Percentiles rank a stretch among this genome's conserved stretches.
Evolutionary conservation across 1,140 invertebrate genomes (phyloP).

Genomic region (Pogonognathellus flavescens): DNA sequence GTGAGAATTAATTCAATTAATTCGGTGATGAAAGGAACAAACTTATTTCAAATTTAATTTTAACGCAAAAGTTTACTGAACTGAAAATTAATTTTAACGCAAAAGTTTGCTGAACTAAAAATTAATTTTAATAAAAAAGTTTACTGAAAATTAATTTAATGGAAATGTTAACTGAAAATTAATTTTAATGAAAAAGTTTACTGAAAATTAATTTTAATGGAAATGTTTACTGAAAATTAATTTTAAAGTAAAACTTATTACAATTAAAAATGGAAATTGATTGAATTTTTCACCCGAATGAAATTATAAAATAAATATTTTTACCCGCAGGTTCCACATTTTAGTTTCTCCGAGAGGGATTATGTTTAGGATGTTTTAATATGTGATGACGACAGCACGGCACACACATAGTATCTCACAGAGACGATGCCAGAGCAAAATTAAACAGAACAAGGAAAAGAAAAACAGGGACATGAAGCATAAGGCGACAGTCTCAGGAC

Average conservation of each 20-base stretch:
- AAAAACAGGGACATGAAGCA: not conserved
- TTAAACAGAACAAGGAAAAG: slow-evolving; percentile 12
- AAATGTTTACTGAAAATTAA: not conserved
- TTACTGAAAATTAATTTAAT: too few species aligned
- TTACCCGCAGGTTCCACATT: slow-evolving; percentile 2
- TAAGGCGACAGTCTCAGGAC: not conserved
- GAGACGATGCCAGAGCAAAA: not conserved
- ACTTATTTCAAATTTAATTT: too few species aligned
- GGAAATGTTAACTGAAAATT: too few species aligned
- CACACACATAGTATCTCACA: not conserved
- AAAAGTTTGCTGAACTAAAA: too few species aligned
- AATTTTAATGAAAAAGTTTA: too few species aligned
- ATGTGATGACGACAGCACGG: not conserved
- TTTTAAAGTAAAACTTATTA: not conserved
- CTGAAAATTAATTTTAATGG: too few species aligned
- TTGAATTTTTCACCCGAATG: too few species aligned
- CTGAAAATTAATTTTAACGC: too few species aligned
- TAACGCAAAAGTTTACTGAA: too few species aligned
- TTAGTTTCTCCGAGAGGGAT: not conserved
- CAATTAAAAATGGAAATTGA: not conserved
- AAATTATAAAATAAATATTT: not conserved
- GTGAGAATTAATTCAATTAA: too few species aligned
- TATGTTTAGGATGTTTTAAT: not conserved
- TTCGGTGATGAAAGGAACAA: too few species aligned
- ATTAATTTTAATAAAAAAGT: too few species aligned